Evolutionary conservation across 2,888 invertebrate genomes (phyloP).

Genomic region (Oxycera nigricornis): DNA sequence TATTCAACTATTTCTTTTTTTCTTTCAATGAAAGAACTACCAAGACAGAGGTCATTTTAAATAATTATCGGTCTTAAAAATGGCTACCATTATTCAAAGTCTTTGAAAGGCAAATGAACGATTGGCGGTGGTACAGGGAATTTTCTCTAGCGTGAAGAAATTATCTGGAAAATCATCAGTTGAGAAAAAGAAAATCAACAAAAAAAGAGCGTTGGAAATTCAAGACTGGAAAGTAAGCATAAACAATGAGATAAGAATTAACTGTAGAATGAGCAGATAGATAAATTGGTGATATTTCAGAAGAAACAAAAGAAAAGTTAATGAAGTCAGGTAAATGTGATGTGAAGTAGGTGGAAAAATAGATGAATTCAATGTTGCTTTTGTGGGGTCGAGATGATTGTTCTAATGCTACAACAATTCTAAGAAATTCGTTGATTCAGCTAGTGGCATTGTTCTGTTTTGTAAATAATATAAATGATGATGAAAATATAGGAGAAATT

Average conservation of each 20-base stretch:
- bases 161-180: constrained; percentile 24
- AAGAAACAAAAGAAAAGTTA: constrained; percentile 1
- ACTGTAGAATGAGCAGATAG: neutral
- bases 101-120: neutral
- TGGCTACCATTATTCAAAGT: constrained; percentile 20
- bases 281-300: neutral
- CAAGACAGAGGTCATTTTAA: constrained; percentile 6
- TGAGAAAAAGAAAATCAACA: neutral
- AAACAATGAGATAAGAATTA: neutral
- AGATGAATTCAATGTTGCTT: too few relatives aligned
- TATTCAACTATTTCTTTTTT: too few relatives aligned
- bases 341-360: too few relatives aligned
- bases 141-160: neutral
- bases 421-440: too few relatives aligned
- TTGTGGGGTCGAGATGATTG: too few relatives aligned
- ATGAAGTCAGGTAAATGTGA: neutral
- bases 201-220: neutral
- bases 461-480: too few relatives aligned
- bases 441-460: too few relatives aligned
- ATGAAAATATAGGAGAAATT: too few relatives aligned
- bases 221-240: neutral
- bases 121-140: neutral
- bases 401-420: too few relatives aligned
- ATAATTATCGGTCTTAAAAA: constrained; percentile 13
- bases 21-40: too few relatives aligned